phyloP scores from a whole-genome alignment of 2,888 invertebrate species.

The Drosophila atroscutellata region DNA sequence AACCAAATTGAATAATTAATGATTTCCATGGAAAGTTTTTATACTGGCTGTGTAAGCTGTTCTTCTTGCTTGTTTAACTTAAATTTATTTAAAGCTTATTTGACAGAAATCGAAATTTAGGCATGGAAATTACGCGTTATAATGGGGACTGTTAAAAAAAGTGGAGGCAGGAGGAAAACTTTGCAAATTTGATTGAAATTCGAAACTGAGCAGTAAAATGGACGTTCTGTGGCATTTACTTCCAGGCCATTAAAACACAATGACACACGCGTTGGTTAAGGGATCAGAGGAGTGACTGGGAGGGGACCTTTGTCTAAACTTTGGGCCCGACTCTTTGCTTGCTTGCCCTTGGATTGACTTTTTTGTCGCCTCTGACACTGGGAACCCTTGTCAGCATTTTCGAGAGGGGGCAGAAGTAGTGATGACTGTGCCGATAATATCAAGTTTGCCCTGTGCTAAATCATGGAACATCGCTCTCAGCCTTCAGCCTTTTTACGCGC shows the following conservation, averaged over 20 bases:
- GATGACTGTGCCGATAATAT: constrained; percentile 57
- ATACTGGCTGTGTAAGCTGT: not conserved
- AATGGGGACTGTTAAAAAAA: constrained; percentile 1
- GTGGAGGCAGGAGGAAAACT: constrained; percentile 20
- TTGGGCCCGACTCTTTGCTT: constrained; percentile 36
- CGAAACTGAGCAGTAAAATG: constrained; percentile 34
- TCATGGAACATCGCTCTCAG: constrained; percentile 31
- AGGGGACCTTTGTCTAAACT: constrained; percentile 53
- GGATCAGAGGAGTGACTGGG: not conserved
- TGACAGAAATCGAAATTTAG: constrained; percentile 44
- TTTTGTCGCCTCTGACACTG: constrained; percentile 54
- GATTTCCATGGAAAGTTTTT: constrained; percentile 29
- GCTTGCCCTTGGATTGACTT: constrained; percentile 50
- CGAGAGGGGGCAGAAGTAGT: not conserved
- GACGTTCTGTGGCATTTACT: constrained; percentile 44
- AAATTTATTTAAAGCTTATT: constrained; percentile 51
- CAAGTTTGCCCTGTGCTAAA: constrained; percentile 46
- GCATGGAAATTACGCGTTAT: not conserved
- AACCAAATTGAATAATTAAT: constrained; percentile 40
- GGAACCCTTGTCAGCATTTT: constrained; percentile 58
- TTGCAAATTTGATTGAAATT: constrained; percentile 60
- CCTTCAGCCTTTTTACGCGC: constrained; percentile 32
- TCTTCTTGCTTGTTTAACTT: constrained; percentile 33
- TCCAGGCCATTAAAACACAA: constrained; percentile 58
- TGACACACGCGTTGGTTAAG: constrained; percentile 41